Conservation (phyloP, 2,113 vertebrate genomes). For the Dicrurus megarhynchus region DNA sequence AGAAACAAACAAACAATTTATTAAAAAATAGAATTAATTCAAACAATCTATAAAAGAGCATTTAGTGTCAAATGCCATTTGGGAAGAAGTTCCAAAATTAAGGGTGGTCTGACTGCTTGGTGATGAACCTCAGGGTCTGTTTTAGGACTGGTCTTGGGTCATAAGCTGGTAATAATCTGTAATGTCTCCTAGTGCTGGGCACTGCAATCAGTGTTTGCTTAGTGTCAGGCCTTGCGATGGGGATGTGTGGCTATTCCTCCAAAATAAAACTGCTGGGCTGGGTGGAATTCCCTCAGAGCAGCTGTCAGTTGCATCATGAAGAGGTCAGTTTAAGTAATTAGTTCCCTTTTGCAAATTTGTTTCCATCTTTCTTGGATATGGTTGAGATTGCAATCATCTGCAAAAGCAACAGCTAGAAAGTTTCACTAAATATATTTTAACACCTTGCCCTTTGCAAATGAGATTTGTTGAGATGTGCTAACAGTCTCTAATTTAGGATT, state of each 20-base stretch:
- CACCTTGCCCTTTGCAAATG: not conserved
- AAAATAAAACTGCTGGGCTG: not conserved
- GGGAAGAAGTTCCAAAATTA: not conserved
- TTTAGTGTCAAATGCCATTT: not conserved
- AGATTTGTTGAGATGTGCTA: not conserved
- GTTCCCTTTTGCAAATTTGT: not conserved
- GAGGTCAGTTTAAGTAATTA: not conserved
- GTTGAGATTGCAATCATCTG: not conserved
- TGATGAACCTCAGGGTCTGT: not conserved
- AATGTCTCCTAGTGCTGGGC: not conserved
- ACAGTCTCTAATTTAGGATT: not conserved
- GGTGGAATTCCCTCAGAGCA: not conserved
- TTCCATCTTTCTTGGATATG: not conserved
- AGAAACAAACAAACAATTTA: not conserved
- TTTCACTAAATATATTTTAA: not conserved
- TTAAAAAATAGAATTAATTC: not conserved
- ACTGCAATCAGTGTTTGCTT: not conserved
- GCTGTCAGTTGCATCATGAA: not conserved
- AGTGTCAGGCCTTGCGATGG: not conserved
- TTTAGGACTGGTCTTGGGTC: not conserved
- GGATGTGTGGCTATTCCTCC: not conserved
- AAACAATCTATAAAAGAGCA: not conserved
- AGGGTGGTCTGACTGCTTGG: not conserved
- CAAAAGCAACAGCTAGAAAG: not conserved
- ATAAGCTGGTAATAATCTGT: not conserved